Base-by-base conservation (phyloP, 2,113 vertebrate species). In the Salvelinus namaycush region DNA sequence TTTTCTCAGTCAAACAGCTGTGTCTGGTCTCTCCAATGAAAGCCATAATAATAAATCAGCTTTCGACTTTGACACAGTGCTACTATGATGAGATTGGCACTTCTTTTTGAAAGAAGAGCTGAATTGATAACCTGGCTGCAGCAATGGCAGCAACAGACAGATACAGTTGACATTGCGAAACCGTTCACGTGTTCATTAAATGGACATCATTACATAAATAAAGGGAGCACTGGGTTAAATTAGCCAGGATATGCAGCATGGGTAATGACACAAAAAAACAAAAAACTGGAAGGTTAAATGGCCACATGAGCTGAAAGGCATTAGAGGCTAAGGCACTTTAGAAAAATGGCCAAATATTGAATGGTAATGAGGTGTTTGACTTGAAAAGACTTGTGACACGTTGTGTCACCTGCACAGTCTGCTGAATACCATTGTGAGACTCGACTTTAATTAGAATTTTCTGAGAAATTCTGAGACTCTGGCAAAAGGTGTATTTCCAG, bases 131-230 rank as follows among this genome's bases (percentile, higher is more conserved):
- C 78, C 71, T 82, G 84, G 5, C 3, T 54, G 51, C 14, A 18
- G 16, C 51, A 54, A 54, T 54, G 29, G 73, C 7, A 4, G 39
- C 69, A 74, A n/a, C 14, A n/a, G 29, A 22, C 20, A 70, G 11
- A 49, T 29, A 5, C 68, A 5, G 2, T 49, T 48, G 39, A 70
- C 18, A 70, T 27, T n/a, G 68, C 71, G 83, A 84, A 89, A 84
- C 86, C 81, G 80, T 82, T 87, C 84, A 89, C 79, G 74, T 76
- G 68, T 77, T 79, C 68, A 76, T 91, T 54, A 54, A 90, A 92
- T 91, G 87, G 83, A 81, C 86, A 85, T 90, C 87, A 92, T 92
- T 89, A 85, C 78, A 87, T 81, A 87, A 90, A 90, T 89, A 92
- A 88, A 83, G 80, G 79, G 87, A 89, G 16, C 83, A 85, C 90